Evolutionary conservation across 2,113 vertebrate genomes (phyloP), one percentile per base, ranked within the genome.

Genomic region (Protobothrops flavoviridis): DNA sequence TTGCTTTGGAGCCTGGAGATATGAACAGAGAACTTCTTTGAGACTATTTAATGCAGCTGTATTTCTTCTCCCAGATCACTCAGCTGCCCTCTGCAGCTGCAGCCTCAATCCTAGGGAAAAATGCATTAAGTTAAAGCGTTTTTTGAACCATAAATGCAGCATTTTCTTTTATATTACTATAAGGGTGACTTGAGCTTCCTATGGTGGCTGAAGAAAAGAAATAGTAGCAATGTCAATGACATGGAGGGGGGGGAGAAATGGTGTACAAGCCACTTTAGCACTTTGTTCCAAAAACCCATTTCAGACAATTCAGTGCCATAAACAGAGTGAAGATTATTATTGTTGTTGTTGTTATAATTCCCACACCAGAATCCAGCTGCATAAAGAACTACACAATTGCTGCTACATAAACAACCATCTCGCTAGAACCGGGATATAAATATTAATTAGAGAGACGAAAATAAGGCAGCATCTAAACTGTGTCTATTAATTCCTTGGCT

Each of bases 391-490:
- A 93, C 90, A 90, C 92, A 94, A 91, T 92, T 90, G 93, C 95
- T 96, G 81, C 94, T 96, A 94, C 96, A 92, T 91, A 96, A 96
- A 95, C 59, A 96, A 69, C 3, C 0, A 10, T 55, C 52, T 94
- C 85, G 94, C 93, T 96, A 88, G 69, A 94, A 93, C 90, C 91
- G 57, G 81, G 91, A 2, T 69, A 96, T 95, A 95, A 96, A 96
- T 97, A 96, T 95, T 96, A 97, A 96, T 97, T 95, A 96, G 94
- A 91, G 93, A 91, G 87, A 96, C 64, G 24, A 91, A 97, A 96
- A 95, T 59, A 94, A 95, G 91, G 85, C 89, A 96, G 92, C 88
- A 94, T 55, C 81, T 57, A 95, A 97, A 95, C 50, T 12, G 61
- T 89, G 96, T 96, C 91, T 95, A 94, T 97, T 97, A 95, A 94